Percentiles rank a stretch among this genome's conserved stretches.
These are phyloP conservation scores for Ciconia nigra DNA, from an alignment of 2,797 vertebrate species.

Conservation along the genomic window DNA sequence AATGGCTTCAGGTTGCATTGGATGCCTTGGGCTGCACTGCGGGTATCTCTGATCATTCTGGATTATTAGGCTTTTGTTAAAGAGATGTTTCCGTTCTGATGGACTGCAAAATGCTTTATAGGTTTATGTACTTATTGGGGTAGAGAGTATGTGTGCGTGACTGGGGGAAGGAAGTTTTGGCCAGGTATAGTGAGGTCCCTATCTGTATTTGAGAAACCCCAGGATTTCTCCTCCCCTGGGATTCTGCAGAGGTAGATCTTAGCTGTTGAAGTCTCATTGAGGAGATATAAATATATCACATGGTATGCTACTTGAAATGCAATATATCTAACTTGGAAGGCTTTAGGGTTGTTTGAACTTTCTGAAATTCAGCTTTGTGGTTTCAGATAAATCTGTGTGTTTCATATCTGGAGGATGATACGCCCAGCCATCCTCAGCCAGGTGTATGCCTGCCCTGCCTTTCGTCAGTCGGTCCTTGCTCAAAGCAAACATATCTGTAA, in stretches of 20 bases:
- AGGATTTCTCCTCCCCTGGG: background rate
- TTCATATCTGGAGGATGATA: background rate
- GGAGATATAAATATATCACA: background rate
- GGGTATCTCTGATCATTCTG: background rate
- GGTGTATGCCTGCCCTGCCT: background rate
- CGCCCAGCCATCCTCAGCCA: background rate
- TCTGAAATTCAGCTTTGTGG: background rate
- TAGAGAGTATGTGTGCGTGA: background rate
- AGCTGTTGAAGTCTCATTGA: background rate
- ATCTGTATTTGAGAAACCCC: background rate
- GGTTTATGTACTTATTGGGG: background rate
- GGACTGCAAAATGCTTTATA: background rate
- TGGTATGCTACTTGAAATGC: background rate
- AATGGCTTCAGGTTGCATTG: background rate
- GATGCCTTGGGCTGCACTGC: background rate
- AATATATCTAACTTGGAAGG: background rate
- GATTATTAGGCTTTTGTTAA: background rate
- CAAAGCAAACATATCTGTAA: background rate
- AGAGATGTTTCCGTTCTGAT: background rate
- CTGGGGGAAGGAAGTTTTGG: background rate
- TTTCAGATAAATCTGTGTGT: background rate
- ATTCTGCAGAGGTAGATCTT: background rate
- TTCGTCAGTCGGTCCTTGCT: fast-evolving
- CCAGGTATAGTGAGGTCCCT: background rate
- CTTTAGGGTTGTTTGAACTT: background rate